These are phyloP conservation scores for Myxocyprinus asiaticus DNA, from an alignment of 2,113 vertebrate species.

Conservation along the genomic window DNA sequence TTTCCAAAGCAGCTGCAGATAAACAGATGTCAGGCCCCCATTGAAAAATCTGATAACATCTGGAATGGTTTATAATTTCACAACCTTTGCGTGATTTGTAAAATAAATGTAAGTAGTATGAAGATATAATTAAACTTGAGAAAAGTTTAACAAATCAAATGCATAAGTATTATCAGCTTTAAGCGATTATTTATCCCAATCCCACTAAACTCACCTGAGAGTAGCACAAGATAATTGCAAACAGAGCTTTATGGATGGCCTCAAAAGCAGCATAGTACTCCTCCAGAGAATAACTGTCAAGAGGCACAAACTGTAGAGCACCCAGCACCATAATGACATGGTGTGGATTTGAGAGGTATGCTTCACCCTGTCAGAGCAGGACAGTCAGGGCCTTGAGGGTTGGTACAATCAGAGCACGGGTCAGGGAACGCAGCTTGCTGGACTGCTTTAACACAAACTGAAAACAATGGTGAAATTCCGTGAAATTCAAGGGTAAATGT, in stretches of 20 bases:
- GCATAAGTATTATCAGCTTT: too few relatives aligned
- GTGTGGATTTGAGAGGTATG: constrained; percentile 81
- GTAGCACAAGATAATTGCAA: constrained; percentile 88
- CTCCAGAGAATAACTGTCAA: constrained; percentile 75
- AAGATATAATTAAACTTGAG: not conserved
- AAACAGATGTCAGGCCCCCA: too few relatives aligned
- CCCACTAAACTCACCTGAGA: constrained; percentile 76
- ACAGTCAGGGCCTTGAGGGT: constrained; percentile 75
- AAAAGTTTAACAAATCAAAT: too few relatives aligned
- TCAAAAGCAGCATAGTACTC: constrained; percentile 76
- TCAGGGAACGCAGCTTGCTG: constrained; percentile 72
- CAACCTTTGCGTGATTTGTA: too few relatives aligned
- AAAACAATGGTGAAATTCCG: constrained; percentile 4
- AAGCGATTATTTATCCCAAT: too few relatives aligned
- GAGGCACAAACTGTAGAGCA: constrained; percentile 80
- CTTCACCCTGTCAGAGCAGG: constrained; percentile 84
- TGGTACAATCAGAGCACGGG: constrained; percentile 74
- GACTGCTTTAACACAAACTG: constrained; percentile 84
- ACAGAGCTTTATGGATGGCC: constrained; percentile 85
- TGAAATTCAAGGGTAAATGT: not conserved
- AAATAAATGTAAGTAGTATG: not conserved
- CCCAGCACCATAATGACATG: constrained; percentile 81
- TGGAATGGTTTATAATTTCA: too few relatives aligned
- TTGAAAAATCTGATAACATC: too few relatives aligned
- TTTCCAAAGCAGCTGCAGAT: too few relatives aligned